Base-by-base conservation (phyloP, 2,888 invertebrate genomes). In the Vesta saturnalis region DNA sequence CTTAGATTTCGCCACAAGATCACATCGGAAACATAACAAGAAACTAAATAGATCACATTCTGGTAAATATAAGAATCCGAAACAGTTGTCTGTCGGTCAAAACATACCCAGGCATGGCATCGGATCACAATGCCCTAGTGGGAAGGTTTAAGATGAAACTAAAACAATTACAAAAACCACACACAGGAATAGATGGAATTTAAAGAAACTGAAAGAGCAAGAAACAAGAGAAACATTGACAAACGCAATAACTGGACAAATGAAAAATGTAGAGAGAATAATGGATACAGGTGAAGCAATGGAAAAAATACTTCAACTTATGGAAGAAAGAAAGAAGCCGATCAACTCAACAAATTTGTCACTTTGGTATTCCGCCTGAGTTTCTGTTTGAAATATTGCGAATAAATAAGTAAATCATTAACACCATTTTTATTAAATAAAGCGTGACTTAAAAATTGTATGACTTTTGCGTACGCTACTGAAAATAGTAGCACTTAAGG, bases 121-220 rank as follows among this genome's bases (percentile, higher is more conserved):
- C 47, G 47, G 15, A 47, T 47, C 47, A 47, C 47, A 47, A 47
- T 47, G 47, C 14, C 47, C 14, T 47, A 47, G 54, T 54, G 19
- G 54, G 15, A 54, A 54, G 54, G 54, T 54, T 54, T 54, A 54
- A 54, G 54, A 54, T 54, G n/a, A 54, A 54, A 54, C 54, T 54
- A 54, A 54, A 54, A 54, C 6, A 19, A 15, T 54, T 54, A 54
- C 18, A 54, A 54, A 54, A 54, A 19, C 54, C 54, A 54, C 54
- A 18, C 54, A 15, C 54, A 54, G 15, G 57, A 58, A 43, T n/a
- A 39, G 35, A 35, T 58, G 43, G 43, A 39, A 58, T 6, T 58
- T 58, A 39, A 58, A n/a, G 16, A 58, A 58, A 39, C 39, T 58
- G 39, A 58, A 58, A 58, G 39, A 58, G 15, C 58, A 58, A 39